Percentiles rank a stretch among this genome's conserved stretches.
Conservation (phyloP, 1,140 invertebrate species). For the Helicorthomorpha holstii region DNA sequence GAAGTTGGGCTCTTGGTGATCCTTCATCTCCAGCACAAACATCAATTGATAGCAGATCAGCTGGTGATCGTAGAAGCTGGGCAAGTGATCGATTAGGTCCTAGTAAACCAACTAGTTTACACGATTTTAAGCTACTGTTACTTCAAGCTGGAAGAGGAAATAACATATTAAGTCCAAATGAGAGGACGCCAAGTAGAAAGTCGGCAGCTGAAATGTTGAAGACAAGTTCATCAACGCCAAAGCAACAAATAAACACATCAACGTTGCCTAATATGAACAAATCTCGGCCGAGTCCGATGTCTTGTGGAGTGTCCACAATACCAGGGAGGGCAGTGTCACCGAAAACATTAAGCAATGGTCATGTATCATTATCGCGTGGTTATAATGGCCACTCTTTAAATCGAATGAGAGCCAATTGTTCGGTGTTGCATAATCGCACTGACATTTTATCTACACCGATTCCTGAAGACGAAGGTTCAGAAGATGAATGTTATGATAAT, state of each 20-base stretch:
- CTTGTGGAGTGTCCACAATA: background rate
- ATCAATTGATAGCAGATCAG: background rate
- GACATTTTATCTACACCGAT: slow-evolving; percentile 8
- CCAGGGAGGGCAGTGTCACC: background rate
- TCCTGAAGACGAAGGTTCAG: slow-evolving; percentile 3
- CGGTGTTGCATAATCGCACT: background rate
- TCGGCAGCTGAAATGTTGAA: slow-evolving; percentile 15
- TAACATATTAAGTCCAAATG: background rate
- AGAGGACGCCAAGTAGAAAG: slow-evolving; percentile 2
- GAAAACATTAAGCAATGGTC: background rate
- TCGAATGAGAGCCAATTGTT: background rate
- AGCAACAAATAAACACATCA: background rate
- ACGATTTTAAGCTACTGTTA: slow-evolving; percentile 19
- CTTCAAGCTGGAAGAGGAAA: slow-evolving; percentile 13
- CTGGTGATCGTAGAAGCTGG: slow-evolving; percentile 6
- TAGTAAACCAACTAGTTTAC: slow-evolving; percentile 16
- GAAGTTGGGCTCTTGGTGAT: slow-evolving; percentile 6
- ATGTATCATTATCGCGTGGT: background rate
- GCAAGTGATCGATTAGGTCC: slow-evolving; percentile 16
- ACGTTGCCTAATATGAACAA: background rate
- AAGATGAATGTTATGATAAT: background rate
- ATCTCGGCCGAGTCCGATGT: background rate
- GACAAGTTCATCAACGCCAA: slow-evolving; percentile 3
- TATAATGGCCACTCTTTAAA: background rate
- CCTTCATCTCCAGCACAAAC: background rate